Evolutionary conservation across 2,113 vertebrate species (phyloP).

Genomic region (Menidia beryllina): DNA sequence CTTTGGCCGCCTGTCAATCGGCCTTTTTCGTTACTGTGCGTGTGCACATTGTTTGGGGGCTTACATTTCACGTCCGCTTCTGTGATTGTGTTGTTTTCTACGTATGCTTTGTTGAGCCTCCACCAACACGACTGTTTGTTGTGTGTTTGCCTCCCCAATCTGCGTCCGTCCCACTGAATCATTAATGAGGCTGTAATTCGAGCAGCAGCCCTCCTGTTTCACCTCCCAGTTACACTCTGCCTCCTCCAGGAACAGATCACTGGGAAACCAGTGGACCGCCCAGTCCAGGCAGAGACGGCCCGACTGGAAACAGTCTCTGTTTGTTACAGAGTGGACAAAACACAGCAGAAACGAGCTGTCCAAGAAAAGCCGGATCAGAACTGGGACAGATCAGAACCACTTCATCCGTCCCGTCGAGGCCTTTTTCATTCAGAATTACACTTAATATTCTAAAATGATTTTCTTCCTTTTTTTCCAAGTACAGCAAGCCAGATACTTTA

Average conservation of each 20-base stretch:
- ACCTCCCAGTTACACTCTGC: constrained; percentile 40
- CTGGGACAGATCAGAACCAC: no score
- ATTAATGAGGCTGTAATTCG: constrained; percentile 77
- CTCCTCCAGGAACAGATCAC: constrained; percentile 27
- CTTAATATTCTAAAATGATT: no score
- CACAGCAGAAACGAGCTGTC: constrained; percentile 4
- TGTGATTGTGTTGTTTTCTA: constrained; percentile 9
- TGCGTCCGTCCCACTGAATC: constrained; percentile 66
- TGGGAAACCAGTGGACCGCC: constrained; percentile 42
- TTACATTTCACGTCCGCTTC: neutral
- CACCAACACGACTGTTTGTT: constrained; percentile 47
- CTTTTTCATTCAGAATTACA: no score
- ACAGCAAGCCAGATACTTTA: no score
- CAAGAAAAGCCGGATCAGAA: neutral
- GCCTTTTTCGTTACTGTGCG: no score
- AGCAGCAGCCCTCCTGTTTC: constrained; percentile 46
- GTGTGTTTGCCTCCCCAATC: constrained; percentile 20
- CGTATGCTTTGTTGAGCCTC: constrained; percentile 37
- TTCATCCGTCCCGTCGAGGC: no score
- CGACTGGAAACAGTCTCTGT: constrained; percentile 9
- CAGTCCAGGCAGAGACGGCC: constrained; percentile 23
- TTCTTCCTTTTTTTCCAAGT: no score
- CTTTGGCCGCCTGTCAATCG: no score
- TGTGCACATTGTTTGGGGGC: no score
- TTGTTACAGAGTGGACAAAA: constrained; percentile 7